Evolutionary conservation across 2,113 vertebrate species (phyloP).

Genomic region (Balaenoptera acutorostrata): DNA sequence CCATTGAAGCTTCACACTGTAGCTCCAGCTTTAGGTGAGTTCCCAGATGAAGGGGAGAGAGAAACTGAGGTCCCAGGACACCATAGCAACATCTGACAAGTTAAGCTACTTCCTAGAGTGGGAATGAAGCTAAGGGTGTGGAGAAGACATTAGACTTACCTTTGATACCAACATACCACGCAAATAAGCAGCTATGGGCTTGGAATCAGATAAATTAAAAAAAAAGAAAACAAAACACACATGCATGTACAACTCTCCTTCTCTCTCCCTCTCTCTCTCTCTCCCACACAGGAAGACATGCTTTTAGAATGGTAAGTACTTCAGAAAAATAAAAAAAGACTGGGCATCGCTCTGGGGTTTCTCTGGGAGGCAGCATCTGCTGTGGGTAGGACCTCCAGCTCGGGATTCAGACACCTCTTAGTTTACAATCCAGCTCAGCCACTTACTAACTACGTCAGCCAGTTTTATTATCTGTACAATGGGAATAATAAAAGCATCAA

Average conservation of each 20-base stretch:
- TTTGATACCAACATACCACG: neutral
- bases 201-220: neutral
- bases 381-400: neutral
- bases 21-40: neutral
- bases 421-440: neutral
- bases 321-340: neutral
- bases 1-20: neutral
- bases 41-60: neutral
- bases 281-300: no score
- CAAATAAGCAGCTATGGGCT: neutral
- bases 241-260: accelerated
- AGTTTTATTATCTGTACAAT: constrained; percentile 31
- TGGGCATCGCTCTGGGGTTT: neutral
- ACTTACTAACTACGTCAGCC: neutral
- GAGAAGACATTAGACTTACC: neutral
- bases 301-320: neutral
- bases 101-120: neutral
- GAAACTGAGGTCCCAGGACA: neutral
- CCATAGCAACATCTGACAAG: neutral
- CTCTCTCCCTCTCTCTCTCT: neutral
- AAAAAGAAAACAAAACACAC: neutral
- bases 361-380: neutral
- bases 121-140: neutral
- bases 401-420: neutral
- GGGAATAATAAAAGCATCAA: constrained; percentile 39